Percentiles rank a stretch among this genome's conserved stretches.
These are phyloP conservation scores for Nomada fabriciana DNA, from an alignment of 2,888 invertebrate genomes.

Conservation along the genomic window DNA sequence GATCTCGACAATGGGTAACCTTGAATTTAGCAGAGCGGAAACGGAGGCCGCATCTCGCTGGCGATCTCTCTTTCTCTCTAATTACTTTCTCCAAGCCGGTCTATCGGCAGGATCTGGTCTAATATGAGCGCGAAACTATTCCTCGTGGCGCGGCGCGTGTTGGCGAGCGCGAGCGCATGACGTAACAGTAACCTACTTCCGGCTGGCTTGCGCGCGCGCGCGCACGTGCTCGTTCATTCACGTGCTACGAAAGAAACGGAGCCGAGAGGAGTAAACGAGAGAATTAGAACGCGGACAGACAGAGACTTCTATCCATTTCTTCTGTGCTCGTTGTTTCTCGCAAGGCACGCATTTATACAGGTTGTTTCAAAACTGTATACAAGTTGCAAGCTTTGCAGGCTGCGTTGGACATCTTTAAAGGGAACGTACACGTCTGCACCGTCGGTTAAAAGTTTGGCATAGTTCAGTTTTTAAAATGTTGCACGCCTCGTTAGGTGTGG, in stretches of 20 bases:
- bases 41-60: conserved; percentile 72
- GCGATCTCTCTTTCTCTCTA: conserved; percentile 73
- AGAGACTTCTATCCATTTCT: conserved; percentile 31
- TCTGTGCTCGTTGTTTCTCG: neutral
- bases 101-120: conserved; percentile 78
- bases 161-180: conserved; percentile 59
- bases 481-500: too few species aligned
- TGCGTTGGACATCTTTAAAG: too few species aligned
- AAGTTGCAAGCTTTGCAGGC: too few species aligned
- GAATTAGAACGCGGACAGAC: conserved; percentile 48
- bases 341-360: conserved; percentile 15
- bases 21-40: conserved; percentile 84
- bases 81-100: conserved; percentile 82
- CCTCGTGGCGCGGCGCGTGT: conserved; percentile 38
- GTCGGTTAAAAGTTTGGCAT: too few species aligned
- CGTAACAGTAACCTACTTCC: conserved; percentile 76
- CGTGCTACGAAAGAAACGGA: conserved; percentile 62
- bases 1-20: conserved; percentile 75
- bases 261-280: conserved; percentile 27
- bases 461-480: too few species aligned
- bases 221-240: conserved; percentile 58
- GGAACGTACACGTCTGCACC: too few species aligned
- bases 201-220: conserved; percentile 26
- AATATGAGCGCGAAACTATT: conserved; percentile 78
- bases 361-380: too few species aligned